Conservation (phyloP, 1,140 invertebrate genomes). For the Drosophila kikkawai region DNA sequence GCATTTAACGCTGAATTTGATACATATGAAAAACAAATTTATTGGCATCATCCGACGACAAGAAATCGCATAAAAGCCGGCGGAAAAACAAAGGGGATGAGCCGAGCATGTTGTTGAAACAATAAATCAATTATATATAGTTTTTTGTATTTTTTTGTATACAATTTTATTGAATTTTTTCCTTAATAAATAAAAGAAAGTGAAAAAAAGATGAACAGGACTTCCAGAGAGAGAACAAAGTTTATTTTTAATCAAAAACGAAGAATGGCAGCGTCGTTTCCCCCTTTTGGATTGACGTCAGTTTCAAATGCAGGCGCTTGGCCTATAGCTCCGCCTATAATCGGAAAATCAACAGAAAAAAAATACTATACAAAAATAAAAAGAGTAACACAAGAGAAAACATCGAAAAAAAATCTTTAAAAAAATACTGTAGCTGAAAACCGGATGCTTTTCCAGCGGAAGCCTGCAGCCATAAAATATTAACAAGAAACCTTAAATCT, state of each 20-base stretch:
- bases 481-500: conserved; percentile 13
- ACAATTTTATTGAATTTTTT: conserved; percentile 8
- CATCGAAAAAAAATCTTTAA: not conserved
- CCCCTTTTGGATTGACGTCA: conserved; percentile 29
- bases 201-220: not conserved
- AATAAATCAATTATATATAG: conserved; percentile 58
- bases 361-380: not conserved
- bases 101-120: conserved; percentile 25
- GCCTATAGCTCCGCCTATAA: not conserved
- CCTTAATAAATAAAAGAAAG: conserved; percentile 3
- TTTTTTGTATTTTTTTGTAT: conserved; percentile 27
- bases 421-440: not conserved
- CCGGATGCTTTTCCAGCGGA: conserved; percentile 25
- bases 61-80: conserved; percentile 29
- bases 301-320: conserved; percentile 20
- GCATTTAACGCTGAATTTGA: conserved; percentile 36
- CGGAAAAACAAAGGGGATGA: conserved; percentile 13
- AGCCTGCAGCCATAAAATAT: conserved; percentile 31
- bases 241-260: conserved; percentile 43
- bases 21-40: conserved; percentile 33
- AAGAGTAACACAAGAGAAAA: not conserved
- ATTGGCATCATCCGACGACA: conserved; percentile 17
- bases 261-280: not conserved
- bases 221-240: conserved; percentile 11
- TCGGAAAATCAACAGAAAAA: conserved; percentile 24